These are phyloP conservation scores for Capreolus pygargus DNA, from an alignment of 2,113 vertebrate genomes.

Conservation along the genomic window DNA sequence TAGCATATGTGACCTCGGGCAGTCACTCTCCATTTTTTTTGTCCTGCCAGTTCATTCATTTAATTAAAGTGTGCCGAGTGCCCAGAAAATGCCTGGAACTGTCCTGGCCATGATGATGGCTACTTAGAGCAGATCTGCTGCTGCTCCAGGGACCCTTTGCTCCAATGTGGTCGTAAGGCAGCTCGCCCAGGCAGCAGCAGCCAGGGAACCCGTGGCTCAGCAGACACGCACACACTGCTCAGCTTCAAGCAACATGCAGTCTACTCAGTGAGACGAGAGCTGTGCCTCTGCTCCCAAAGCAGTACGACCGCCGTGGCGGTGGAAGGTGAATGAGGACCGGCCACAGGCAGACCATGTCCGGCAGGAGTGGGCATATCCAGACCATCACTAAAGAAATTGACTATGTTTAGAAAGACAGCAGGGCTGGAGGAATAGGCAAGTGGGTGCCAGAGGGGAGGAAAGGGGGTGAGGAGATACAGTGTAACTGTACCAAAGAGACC, in stretches of 20 bases:
- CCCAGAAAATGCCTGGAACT: slow-evolving; percentile 65
- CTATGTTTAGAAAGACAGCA: background rate
- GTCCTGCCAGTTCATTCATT: slow-evolving; percentile 61
- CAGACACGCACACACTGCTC: rapidly evolving
- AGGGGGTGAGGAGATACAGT: background rate
- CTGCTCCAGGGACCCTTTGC: background rate
- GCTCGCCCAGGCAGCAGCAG: background rate
- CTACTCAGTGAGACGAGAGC: background rate
- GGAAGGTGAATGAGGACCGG: background rate
- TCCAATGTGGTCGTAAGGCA: background rate
- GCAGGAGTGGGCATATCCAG: background rate
- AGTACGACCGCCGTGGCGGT: rapidly evolving
- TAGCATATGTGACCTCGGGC: slow-evolving; percentile 71
- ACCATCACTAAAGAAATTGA: background rate
- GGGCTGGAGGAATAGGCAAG: background rate
- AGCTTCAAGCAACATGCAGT: background rate
- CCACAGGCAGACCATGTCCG: background rate
- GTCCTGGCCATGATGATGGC: background rate
- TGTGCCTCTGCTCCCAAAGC: background rate
- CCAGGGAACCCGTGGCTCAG: background rate
- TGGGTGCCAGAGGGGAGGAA: background rate
- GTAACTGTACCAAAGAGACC: background rate
- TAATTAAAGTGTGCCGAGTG: slow-evolving; percentile 58
- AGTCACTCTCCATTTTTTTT: slow-evolving; percentile 49
- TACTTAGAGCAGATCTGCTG: background rate